A percentile compares a stretch with the other conserved stretches of the same genome.
Evolutionary conservation across 2,113 vertebrate genomes (phyloP).

Genomic region (Syngnathus floridae): DNA sequence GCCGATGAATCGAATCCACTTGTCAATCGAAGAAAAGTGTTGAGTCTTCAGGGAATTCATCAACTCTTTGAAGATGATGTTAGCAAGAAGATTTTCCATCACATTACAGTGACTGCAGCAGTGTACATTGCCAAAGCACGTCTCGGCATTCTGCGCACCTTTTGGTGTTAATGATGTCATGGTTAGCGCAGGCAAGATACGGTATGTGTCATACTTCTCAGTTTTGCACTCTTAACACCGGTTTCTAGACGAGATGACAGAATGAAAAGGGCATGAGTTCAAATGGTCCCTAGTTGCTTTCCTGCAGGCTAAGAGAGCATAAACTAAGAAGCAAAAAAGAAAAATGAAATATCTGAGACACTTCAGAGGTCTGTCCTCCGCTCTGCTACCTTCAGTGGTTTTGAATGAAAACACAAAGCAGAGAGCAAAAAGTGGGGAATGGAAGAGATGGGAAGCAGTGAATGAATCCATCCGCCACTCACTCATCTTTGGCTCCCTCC

Average conservation of each 20-base stretch:
- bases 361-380: background rate
- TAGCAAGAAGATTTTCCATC: constrained; percentile 30
- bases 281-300: background rate
- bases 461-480: constrained; percentile 41
- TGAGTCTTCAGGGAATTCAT: constrained; percentile 20
- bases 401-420: constrained; percentile 66
- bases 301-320: background rate
- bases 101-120: constrained; percentile 11
- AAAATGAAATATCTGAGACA: background rate
- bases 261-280: constrained; percentile 2
- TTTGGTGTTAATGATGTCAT: constrained; percentile 12
- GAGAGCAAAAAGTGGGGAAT: constrained; percentile 33
- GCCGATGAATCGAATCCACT: constrained; percentile 19
- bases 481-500: constrained; percentile 48
- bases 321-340: background rate
- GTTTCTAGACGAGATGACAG: background rate
- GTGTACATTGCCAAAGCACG: constrained; percentile 5
- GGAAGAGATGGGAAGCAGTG: constrained; percentile 16
- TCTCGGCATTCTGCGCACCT: constrained; percentile 13
- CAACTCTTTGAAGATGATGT: constrained; percentile 19
- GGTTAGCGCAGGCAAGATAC: background rate
- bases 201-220: background rate
- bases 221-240: background rate
- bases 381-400: constrained; percentile 17
- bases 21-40: constrained; percentile 30